phyloP scores from a whole-genome alignment of 2,797 vertebrate genomes.

The Pangasius djambal region DNA sequence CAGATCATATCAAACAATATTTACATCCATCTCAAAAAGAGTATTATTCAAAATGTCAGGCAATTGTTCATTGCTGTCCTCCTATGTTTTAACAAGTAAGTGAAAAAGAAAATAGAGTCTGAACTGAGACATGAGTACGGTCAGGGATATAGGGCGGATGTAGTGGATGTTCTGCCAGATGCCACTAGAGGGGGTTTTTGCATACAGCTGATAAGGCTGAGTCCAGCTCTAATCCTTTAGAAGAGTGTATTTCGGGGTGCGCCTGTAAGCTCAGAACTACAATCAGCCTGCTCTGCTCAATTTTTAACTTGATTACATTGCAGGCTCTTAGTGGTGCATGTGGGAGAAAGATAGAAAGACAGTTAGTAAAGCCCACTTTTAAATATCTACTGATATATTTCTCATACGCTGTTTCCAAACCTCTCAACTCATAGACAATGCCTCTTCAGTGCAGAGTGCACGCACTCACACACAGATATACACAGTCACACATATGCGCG shows the following conservation, averaged over 20 bases:
- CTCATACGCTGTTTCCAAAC: neutral
- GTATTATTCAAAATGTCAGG: neutral
- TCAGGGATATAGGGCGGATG: conserved; percentile 16
- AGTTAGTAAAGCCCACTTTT: neutral
- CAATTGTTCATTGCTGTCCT: neutral
- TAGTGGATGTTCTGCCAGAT: conserved; percentile 46
- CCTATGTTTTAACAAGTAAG: neutral
- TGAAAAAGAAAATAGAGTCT: neutral
- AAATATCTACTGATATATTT: neutral
- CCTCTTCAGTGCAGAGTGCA: neutral
- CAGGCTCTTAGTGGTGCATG: neutral
- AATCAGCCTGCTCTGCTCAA: conserved; percentile 14
- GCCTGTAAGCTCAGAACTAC: conserved; percentile 35
- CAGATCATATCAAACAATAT: neutral
- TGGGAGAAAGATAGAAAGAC: neutral
- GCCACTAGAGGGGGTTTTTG: conserved; percentile 64
- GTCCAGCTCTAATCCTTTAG: conserved; percentile 51
- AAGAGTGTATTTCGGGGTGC: conserved; percentile 27
- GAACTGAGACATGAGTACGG: conserved; percentile 17
- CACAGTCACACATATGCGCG: conserved; percentile 24
- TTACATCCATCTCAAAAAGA: neutral
- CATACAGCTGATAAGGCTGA: conserved; percentile 49
- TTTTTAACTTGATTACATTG: conserved; percentile 27
- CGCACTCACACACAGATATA: conserved; percentile 25
- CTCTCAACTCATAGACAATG: neutral